Evolutionary conservation across 2,113 vertebrate genomes (phyloP), one percentile per base, ranked within the genome.

Genomic region (Corythornis vintsioides): DNA sequence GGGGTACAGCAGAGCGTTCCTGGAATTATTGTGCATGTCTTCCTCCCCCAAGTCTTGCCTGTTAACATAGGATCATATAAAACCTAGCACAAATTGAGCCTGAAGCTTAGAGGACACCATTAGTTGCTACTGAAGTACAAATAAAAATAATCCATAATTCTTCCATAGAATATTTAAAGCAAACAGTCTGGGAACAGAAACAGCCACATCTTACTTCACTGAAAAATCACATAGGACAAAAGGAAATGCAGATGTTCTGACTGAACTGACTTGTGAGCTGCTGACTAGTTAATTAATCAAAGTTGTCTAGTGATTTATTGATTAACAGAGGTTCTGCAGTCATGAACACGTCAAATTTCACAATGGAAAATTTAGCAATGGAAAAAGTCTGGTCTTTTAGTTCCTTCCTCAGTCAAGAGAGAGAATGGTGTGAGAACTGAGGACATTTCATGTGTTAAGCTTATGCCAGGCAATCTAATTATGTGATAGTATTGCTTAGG

Each of bases 281-380:
- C 67, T 95, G 94, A 96, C 90, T 95, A 88, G 90, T 28, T 90
- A 96, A 95, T 96, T 95, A 94, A 95, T 95, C 93, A 95, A 95
- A 95, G 86, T 92, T 90, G 76, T 67, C 69, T 64, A 64, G 85
- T 94, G 95, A 95, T 95, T 95, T 94, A 92, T 83, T 95, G 93
- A 95, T 96, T 94, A 93, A 80, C 85, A 92, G 90, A 83, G 29
- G 47, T 91, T 95, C 85, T 89, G 53, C 56, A 94, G 92, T 91
- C 75, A 95, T 94, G 90, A 83, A 86, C 83, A 95, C 1, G 17
- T 91, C 93, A 95, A 87, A 95, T 95, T 95, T 95, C 94, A 92
- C 94, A 96, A 96, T 95, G 90, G 95, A 96, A 96, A 95, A 95
- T 95, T 92, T 94, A 95, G 79, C 94, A 95, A 96, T 91, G 94